Conservation (phyloP, 2,113 vertebrate genomes). For the Trogon melanurus region DNA sequence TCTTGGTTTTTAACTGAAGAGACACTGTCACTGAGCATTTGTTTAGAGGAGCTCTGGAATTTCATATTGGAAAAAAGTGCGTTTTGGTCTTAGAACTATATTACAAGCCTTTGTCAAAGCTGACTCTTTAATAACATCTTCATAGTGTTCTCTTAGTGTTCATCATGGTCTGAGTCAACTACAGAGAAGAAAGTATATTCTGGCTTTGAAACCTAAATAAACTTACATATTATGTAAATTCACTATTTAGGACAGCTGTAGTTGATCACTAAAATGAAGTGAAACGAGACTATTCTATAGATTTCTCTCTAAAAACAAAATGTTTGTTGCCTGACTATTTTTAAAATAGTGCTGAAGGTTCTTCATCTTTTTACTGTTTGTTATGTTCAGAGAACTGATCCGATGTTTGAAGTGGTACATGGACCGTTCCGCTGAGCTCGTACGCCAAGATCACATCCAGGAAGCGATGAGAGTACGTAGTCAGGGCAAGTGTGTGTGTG, state of each 20-base stretch:
- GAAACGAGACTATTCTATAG: background rate
- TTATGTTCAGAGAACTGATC: constrained; percentile 88
- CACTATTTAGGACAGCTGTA: background rate
- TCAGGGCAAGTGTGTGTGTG: too few relatives aligned
- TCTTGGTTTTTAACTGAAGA: background rate
- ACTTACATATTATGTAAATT: background rate
- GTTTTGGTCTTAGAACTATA: background rate
- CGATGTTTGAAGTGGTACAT: constrained; percentile 98
- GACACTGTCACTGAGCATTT: background rate
- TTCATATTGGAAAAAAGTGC: background rate
- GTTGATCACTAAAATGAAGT: background rate
- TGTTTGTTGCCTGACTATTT: background rate
- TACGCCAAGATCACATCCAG: constrained; percentile 96
- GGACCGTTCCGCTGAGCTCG: constrained; percentile 95
- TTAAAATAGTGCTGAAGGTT: background rate
- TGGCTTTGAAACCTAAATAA: background rate
- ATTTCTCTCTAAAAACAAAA: background rate
- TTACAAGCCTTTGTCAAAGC: background rate
- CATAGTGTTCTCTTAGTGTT: background rate
- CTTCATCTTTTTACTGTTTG: background rate
- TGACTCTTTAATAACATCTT: background rate
- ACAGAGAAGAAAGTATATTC: background rate
- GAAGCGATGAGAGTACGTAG: constrained; percentile 93
- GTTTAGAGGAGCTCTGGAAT: background rate
- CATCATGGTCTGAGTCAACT: background rate